phyloP scores from a whole-genome alignment of 1,140 invertebrate species.

The Penaeus indicus region DNA sequence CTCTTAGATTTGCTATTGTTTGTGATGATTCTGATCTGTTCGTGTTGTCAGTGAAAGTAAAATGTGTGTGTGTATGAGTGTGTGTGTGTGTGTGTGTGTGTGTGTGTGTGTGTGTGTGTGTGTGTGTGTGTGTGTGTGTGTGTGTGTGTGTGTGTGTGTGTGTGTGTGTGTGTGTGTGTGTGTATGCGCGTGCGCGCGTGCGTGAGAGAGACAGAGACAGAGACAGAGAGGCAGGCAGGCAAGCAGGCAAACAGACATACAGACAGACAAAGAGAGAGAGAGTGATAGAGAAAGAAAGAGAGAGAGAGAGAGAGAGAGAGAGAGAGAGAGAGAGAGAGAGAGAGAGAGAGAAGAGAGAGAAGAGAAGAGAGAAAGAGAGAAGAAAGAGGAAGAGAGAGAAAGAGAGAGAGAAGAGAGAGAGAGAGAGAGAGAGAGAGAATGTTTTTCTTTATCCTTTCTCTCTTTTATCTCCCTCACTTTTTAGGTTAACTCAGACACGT shows the following conservation, averaged over 20 bases:
- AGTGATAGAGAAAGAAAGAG: no score
- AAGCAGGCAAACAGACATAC: background rate
- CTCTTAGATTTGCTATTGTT: no score
- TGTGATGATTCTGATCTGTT: no score
- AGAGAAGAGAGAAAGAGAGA: background rate
- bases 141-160: constrained; percentile 1
- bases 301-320: background rate
- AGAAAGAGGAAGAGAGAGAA: no score
- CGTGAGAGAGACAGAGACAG: background rate
- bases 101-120: constrained; percentile 20
- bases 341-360: background rate
- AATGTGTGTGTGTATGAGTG: constrained; percentile 11
- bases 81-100: constrained; percentile 34
- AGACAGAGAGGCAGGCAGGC: no score
- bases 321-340: background rate
- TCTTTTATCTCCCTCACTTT: no score
- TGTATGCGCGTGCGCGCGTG: background rate
- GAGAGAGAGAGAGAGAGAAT: no score
- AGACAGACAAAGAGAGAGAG: background rate
- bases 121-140: background rate
- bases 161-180: background rate
- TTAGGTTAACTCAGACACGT: no score
- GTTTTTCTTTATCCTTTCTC: no score
- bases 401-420: no score
- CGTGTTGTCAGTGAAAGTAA: background rate